Percentiles rank a stretch among this genome's conserved stretches.
These are phyloP conservation scores for Acipenser ruthenus DNA, from an alignment of 2,797 vertebrate genomes.

Conservation along the genomic window DNA sequence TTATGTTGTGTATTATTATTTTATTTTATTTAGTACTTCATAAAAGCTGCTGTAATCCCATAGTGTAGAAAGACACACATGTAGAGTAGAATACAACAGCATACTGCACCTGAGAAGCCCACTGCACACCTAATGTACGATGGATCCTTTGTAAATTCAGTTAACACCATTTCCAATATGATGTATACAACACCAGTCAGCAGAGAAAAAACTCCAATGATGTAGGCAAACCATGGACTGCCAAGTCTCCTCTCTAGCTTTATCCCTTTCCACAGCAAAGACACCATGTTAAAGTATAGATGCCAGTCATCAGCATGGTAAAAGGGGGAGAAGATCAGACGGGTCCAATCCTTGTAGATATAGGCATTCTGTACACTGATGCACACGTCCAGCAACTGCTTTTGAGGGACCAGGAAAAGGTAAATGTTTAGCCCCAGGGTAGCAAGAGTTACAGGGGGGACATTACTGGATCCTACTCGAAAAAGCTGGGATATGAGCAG, in stretches of 20 bases:
- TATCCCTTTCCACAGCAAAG: conserved; percentile 85
- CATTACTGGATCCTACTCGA: conserved; percentile 73
- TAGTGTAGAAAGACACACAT: no score
- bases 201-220: conserved; percentile 75
- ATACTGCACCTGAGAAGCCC: conserved; percentile 82
- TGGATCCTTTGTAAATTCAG: conserved; percentile 58
- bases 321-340: conserved; percentile 76
- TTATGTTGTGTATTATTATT: no score
- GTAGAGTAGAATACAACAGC: no score
- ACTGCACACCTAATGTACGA: conserved; percentile 74
- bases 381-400: conserved; percentile 61
- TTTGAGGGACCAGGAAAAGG: conserved; percentile 72
- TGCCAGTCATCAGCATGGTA: conserved; percentile 87
- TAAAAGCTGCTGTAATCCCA: no score
- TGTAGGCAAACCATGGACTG: conserved; percentile 71
- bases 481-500: conserved; percentile 74
- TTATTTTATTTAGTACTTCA: no score
- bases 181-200: conserved; percentile 78
- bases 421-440: conserved; percentile 74
- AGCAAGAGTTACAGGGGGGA: conserved; percentile 82
- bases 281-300: conserved; percentile 93
- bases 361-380: conserved; percentile 73
- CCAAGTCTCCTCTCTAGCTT: conserved; percentile 74
- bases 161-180: conserved; percentile 59
- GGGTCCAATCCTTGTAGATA: conserved; percentile 68